These are phyloP conservation scores for Polyodon spathula DNA, from an alignment of 2,113 vertebrate genomes.

Conservation along the genomic window DNA sequence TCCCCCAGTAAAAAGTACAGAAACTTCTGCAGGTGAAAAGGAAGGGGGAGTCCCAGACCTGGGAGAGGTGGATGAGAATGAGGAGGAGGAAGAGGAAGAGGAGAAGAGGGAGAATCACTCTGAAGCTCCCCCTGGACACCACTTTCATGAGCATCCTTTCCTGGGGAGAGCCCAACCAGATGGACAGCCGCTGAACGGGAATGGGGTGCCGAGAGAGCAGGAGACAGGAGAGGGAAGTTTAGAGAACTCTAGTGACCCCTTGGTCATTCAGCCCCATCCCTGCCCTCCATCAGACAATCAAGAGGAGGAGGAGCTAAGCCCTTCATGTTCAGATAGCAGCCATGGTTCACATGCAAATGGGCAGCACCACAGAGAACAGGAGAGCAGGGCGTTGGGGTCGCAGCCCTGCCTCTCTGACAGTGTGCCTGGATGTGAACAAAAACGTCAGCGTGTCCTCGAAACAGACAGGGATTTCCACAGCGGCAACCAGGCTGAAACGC, in stretches of 20 bases:
- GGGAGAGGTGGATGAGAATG: slow-evolving; percentile 17
- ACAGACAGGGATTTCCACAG: slow-evolving; percentile 35
- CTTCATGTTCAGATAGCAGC: slow-evolving; percentile 7
- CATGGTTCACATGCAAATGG: slow-evolving; percentile 31
- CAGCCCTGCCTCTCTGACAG: no score
- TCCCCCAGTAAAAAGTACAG: slow-evolving; percentile 37
- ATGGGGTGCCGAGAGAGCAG: slow-evolving; percentile 18
- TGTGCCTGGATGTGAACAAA: background rate
- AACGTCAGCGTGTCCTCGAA: background rate
- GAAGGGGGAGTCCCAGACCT: slow-evolving; percentile 24
- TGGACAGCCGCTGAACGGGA: slow-evolving; percentile 25
- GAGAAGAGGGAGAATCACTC: background rate
- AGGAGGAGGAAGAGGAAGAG: background rate
- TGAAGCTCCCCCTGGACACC: background rate
- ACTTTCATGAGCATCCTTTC: no score
- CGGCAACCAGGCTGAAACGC: slow-evolving; percentile 70
- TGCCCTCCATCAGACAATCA: background rate
- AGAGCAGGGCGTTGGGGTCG: slow-evolving; percentile 14
- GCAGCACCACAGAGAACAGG: slow-evolving; percentile 24
- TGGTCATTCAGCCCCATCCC: background rate
- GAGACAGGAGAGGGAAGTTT: slow-evolving; percentile 3
- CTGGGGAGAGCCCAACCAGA: background rate
- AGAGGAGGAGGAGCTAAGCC: slow-evolving; percentile 13
- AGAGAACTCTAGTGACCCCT: slow-evolving; percentile 23
- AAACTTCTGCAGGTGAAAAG: slow-evolving; percentile 34